Evolutionary conservation across 2,113 vertebrate species (phyloP).

Genomic region (Capreolus pygargus): DNA sequence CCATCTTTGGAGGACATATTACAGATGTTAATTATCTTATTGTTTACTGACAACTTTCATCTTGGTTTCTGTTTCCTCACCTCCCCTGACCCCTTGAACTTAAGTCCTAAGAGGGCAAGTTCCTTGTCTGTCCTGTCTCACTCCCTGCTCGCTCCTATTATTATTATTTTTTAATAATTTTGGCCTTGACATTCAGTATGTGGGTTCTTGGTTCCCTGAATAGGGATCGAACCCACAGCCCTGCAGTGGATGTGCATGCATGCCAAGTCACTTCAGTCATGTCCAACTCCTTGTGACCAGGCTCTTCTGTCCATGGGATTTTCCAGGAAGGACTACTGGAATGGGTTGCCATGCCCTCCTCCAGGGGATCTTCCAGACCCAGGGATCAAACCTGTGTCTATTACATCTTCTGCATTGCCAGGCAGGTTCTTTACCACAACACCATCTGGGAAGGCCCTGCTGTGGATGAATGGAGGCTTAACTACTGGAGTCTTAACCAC

Average conservation of each 20-base stretch:
- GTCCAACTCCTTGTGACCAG: background rate
- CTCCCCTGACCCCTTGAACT: fast-evolving
- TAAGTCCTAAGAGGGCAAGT: background rate
- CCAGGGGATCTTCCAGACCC: background rate
- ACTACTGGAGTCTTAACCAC: background rate
- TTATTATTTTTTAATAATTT: background rate
- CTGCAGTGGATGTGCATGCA: background rate
- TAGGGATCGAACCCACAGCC: background rate
- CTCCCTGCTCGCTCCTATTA: too few species aligned
- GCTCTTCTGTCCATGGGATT: background rate
- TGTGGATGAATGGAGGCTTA: background rate
- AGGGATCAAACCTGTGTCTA: background rate
- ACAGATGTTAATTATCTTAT: background rate
- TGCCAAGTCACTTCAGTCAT: background rate
- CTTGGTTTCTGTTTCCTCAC: background rate
- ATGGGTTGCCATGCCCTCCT: background rate
- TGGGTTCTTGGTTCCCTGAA: background rate
- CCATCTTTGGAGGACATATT: background rate
- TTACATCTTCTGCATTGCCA: background rate
- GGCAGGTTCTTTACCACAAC: background rate
- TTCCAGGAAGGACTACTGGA: background rate
- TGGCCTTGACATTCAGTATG: background rate
- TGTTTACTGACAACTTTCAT: background rate
- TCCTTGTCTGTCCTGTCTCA: background rate
- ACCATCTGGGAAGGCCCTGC: background rate